Conservation (phyloP, 2,797 vertebrate genomes). For the Sebastes trivittatus region DNA sequence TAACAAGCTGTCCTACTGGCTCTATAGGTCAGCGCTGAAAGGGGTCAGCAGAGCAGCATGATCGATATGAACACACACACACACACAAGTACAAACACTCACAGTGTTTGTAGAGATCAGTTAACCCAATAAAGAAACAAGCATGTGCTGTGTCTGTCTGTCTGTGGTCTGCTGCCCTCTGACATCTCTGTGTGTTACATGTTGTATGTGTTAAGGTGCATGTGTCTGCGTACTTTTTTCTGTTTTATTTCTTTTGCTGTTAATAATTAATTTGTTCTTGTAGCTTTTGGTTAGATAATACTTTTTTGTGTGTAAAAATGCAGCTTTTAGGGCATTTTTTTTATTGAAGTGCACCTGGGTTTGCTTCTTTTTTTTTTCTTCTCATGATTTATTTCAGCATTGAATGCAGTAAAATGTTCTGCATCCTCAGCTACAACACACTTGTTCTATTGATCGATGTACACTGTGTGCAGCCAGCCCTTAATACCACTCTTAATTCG, state of each 20-base stretch:
- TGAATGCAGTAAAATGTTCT: neutral
- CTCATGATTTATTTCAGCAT: neutral
- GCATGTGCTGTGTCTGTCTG: conserved; percentile 5
- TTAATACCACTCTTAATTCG: conserved; percentile 15
- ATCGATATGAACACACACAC: conserved; percentile 29
- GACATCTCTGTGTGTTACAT: neutral
- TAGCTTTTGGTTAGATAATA: neutral
- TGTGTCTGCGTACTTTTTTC: neutral
- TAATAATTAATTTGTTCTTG: neutral
- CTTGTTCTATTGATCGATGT: neutral
- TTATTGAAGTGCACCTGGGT: neutral
- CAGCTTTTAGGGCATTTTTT: neutral
- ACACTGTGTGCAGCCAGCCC: neutral
- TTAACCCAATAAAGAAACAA: conserved; percentile 33
- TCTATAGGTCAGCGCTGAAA: conserved; percentile 53
- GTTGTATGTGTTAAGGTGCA: neutral
- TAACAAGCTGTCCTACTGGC: conserved; percentile 17
- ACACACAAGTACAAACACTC: neutral
- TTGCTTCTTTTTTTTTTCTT: too few relatives aligned
- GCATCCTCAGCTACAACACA: neutral
- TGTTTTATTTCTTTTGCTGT: neutral
- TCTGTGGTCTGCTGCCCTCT: neutral
- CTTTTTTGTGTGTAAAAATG: neutral
- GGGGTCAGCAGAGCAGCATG: conserved; percentile 30
- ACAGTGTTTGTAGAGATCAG: conserved; percentile 13